Conservation (phyloP, 2,797 vertebrate genomes). For the Mallotus villosus region DNA sequence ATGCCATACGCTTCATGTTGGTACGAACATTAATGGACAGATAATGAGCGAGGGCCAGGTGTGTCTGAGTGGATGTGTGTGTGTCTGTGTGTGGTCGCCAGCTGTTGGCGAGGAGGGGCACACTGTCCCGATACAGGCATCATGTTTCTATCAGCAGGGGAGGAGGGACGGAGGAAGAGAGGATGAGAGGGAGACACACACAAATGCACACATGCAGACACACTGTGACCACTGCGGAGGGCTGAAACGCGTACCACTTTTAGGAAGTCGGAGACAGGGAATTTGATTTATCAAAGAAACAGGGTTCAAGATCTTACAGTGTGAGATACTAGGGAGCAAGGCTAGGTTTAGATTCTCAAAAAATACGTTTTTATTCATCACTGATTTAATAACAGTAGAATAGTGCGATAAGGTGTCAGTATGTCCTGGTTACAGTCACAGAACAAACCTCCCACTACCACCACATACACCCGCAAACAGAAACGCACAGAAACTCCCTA, state of each 20-base stretch:
- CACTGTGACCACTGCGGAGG: conserved; percentile 16
- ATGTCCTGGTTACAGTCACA: too few relatives aligned
- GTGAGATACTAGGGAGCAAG: not conserved
- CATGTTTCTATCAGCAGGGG: conserved; percentile 49
- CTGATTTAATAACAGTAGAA: not conserved
- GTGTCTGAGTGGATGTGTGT: conserved; percentile 3
- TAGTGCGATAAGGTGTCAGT: too few relatives aligned
- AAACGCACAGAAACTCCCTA: too few relatives aligned
- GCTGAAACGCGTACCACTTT: too few relatives aligned
- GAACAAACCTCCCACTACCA: too few relatives aligned
- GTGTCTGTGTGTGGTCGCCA: conserved; percentile 46
- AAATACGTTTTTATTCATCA: not conserved
- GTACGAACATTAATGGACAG: conserved; percentile 26
- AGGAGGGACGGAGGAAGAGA: not conserved
- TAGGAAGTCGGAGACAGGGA: too few relatives aligned
- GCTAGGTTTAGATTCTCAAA: not conserved
- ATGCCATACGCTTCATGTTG: conserved; percentile 23
- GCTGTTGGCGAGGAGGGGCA: conserved; percentile 59
- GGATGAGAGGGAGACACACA: not conserved
- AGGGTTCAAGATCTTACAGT: not conserved
- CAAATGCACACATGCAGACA: conserved; percentile 13
- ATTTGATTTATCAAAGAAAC: too few relatives aligned
- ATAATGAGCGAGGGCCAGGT: conserved; percentile 17
- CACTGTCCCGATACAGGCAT: conserved; percentile 53
- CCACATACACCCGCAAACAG: too few relatives aligned